Percentiles rank a stretch among this genome's conserved stretches.
phyloP scores from a whole-genome alignment of 92 coral and sea anemone genomes.

The Zoanthus solanderi region DNA sequence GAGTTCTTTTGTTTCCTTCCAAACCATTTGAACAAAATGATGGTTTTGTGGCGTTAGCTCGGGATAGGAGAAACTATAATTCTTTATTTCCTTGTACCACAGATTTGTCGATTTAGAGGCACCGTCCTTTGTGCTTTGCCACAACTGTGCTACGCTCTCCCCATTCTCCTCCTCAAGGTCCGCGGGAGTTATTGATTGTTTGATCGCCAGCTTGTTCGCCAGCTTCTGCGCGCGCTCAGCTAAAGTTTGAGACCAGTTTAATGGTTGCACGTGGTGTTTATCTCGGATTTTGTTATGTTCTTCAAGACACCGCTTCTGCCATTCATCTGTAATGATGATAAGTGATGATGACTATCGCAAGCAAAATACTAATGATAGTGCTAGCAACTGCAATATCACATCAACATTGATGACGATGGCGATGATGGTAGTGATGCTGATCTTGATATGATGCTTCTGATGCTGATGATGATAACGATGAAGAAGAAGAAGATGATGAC shows the following conservation, averaged over 20 bases:
- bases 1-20: conserved; percentile 83
- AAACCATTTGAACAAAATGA: conserved; percentile 93
- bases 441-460: too few relatives aligned
- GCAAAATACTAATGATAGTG: neutral
- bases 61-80: conserved; percentile 91
- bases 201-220: conserved; percentile 73
- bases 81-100: conserved; percentile 86
- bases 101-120: conserved; percentile 76
- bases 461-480: too few relatives aligned
- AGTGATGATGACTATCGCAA: neutral
- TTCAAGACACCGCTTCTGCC: conserved; percentile 74
- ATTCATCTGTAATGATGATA: conserved; percentile 54
- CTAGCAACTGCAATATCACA: neutral
- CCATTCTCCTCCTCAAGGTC: conserved; percentile 83
- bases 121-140: conserved; percentile 48
- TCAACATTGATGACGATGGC: too few relatives aligned
- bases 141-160: conserved; percentile 84
- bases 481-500: too few relatives aligned
- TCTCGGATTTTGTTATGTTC: conserved; percentile 87
- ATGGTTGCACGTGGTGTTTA: conserved; percentile 81
- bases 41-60: conserved; percentile 73
- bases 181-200: conserved; percentile 69
- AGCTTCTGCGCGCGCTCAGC: conserved; percentile 84
- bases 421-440: too few relatives aligned
- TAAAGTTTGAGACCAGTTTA: conserved; percentile 79